Evolutionary conservation across 2,888 invertebrate genomes (phyloP).

Genomic region (Nomada fucata): DNA sequence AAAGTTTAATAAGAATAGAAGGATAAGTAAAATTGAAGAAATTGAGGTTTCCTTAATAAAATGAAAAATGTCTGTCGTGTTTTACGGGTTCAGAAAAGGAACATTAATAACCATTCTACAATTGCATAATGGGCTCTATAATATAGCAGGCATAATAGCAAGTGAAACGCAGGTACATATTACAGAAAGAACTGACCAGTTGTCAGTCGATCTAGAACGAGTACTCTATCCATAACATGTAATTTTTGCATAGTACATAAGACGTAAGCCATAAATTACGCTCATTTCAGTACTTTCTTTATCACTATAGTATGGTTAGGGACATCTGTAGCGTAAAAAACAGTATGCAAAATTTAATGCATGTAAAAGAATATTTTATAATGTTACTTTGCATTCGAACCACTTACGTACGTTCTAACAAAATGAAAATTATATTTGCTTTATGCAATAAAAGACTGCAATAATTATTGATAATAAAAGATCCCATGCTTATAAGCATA

Average conservation of each 20-base stretch:
- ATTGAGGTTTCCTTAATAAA: neutral
- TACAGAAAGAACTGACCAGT: neutral
- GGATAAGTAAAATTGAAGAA: neutral
- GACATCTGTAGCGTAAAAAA: neutral
- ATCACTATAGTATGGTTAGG: too few relatives aligned
- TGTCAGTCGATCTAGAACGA: neutral
- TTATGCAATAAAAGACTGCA: neutral
- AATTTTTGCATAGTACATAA: neutral
- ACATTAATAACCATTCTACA: neutral
- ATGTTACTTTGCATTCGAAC: too few relatives aligned
- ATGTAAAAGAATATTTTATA: too few relatives aligned
- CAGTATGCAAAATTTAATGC: too few relatives aligned
- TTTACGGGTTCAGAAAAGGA: neutral
- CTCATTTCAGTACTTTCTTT: neutral
- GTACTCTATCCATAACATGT: neutral
- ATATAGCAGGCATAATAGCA: neutral
- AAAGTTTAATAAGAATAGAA: neutral
- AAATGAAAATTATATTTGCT: too few relatives aligned
- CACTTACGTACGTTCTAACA: too few relatives aligned
- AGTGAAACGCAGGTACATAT: neutral
- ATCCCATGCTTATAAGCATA: neutral
- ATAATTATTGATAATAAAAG: neutral
- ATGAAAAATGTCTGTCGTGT: neutral
- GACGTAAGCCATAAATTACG: neutral
- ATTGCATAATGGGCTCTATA: neutral